A percentile compares a stretch with the other conserved stretches of the same genome.
Conservation (phyloP, 2,113 vertebrate genomes). For the Pelecanoides urinatrix region DNA sequence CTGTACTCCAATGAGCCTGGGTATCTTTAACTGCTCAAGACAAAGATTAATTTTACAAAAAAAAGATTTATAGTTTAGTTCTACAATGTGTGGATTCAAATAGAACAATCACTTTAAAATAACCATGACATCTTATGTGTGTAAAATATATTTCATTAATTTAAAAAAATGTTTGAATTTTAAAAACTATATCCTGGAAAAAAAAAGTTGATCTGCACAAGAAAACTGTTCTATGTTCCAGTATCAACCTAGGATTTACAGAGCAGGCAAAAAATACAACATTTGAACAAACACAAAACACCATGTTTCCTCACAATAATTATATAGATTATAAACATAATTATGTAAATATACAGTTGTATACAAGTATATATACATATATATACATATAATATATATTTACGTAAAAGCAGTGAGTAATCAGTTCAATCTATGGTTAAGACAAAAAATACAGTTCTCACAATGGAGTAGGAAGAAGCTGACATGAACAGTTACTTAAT, state of each 20-base stretch:
- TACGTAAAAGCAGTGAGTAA: neutral
- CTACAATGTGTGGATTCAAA: neutral
- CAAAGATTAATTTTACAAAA: neutral
- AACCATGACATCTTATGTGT: neutral
- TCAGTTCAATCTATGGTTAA: neutral
- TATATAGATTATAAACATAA: neutral
- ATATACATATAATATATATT: neutral
- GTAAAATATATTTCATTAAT: neutral
- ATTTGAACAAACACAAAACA: neutral
- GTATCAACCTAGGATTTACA: neutral
- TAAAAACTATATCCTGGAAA: neutral
- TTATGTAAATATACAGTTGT: neutral
- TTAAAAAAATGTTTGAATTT: neutral
- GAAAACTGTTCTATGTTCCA: neutral
- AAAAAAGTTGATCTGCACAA: neutral
- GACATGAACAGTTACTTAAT: neutral
- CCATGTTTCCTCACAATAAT: too few relatives aligned
- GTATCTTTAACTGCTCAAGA: neutral
- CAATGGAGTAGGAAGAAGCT: neutral
- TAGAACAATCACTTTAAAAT: neutral
- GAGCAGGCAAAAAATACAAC: neutral
- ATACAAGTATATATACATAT: neutral
- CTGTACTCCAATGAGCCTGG: neutral
- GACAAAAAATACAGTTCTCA: neutral
- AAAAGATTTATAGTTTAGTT: neutral